Evolutionary conservation across 1,140 invertebrate species (phyloP), one percentile per base, ranked within the genome.

Genomic region (Lepidostoma basale): DNA sequence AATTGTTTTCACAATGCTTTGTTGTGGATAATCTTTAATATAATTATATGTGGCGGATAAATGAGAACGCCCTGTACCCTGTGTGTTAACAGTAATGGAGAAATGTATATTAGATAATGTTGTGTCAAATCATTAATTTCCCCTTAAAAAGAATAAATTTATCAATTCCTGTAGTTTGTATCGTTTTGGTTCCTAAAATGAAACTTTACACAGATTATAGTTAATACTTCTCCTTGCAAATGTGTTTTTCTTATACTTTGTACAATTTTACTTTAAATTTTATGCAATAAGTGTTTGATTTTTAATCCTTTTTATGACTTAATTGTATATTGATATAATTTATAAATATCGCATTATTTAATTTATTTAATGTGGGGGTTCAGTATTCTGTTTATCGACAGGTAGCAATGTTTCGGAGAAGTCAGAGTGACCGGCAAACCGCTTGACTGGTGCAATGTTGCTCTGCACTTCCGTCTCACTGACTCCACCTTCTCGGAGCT

Each of bases 301-400:
- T 47, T 25, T 65, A 63, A 62, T 45, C 23, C 58, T 56, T 39
- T 66, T 28, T 42, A 47, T 65, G 59, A 65, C 60, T 66, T 66
- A 70, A 62, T 70, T 70, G 68, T 70, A 70, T 70, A 70, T 70
- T 70, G 63, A 67, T 52, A 67, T 71, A 63, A 71, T 67, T 71
- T 71, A 70, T 71, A 60, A 64, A 67, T 67, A 67, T 44, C 56
- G 69, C 60, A 67, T 67, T 49, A 67, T 71, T 71, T 71, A 63
- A 71, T 71, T 71, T 71, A 71, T 71, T 71, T 40, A 39, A 58
- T 36, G 52, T 67, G 49, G 64, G 52, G 59, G 47, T 39, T 60
- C 25, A 56, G 59, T 67, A 66, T 71, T 71, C 69, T 71, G 69
- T 67, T 67, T 52, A 54, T 52, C 36, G 20, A 22, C 49, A 47